A percentile compares a stretch with the other conserved stretches of the same genome.
These are phyloP conservation scores for Bombus picipes DNA, from an alignment of 1,140 invertebrate species.

Conservation along the genomic window DNA sequence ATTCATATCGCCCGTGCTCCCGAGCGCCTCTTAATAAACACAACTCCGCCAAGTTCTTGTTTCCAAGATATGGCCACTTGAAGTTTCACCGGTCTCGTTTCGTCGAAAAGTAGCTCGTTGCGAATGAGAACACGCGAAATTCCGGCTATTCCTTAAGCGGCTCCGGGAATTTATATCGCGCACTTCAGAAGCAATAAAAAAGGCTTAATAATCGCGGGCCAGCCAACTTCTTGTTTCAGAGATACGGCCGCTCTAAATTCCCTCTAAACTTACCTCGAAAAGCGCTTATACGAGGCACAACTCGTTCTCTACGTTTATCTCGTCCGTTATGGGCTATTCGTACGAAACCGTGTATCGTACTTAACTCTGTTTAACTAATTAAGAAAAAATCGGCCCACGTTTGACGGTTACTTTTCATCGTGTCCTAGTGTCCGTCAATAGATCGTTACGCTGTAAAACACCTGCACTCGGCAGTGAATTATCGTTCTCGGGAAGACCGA, in stretches of 20 bases:
- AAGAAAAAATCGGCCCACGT: too few relatives aligned
- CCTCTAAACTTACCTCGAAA: background rate
- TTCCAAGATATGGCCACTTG: background rate
- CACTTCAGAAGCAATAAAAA: background rate
- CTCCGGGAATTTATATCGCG: background rate
- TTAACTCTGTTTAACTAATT: too few relatives aligned
- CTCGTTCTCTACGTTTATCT: background rate
- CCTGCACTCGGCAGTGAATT: too few relatives aligned
- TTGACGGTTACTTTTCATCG: too few relatives aligned
- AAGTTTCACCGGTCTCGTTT: background rate
- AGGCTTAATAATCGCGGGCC: background rate
- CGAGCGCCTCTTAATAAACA: conserved; percentile 7
- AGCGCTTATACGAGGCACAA: background rate
- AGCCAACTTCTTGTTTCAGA: background rate
- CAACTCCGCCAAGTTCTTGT: background rate
- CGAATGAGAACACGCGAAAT: background rate
- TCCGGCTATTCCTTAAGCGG: background rate
- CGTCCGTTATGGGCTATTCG: background rate
- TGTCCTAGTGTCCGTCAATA: too few relatives aligned
- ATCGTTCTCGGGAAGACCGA: too few relatives aligned
- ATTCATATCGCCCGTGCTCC: background rate
- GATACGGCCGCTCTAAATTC: conserved; percentile 7
- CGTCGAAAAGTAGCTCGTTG: background rate
- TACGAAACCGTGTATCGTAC: too few relatives aligned
- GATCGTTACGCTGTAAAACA: too few relatives aligned